A percentile compares a stretch with the other conserved stretches of the same genome.
These are phyloP conservation scores for Agelaius tricolor DNA, from an alignment of 2,113 vertebrate species.

Conservation along the genomic window DNA sequence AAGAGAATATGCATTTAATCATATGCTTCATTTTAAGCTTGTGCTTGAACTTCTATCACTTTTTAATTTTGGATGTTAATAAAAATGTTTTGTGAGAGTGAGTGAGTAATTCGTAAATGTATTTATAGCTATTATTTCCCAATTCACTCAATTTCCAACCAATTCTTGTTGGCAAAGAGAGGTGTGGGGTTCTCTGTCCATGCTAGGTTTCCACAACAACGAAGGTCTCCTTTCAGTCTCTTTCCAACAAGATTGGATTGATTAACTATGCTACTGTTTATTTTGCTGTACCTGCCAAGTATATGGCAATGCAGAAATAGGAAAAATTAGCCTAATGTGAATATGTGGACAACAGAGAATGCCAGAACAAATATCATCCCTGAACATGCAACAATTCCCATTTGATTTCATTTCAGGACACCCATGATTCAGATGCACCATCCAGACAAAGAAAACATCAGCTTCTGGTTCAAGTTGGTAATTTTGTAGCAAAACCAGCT, in stretches of 20 bases:
- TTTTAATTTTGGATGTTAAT: constrained; percentile 29
- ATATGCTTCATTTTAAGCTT: background rate
- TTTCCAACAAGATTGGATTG: constrained; percentile 38
- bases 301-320: constrained; percentile 33
- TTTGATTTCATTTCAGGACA: background rate
- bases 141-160: background rate
- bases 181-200: background rate
- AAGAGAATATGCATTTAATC: background rate
- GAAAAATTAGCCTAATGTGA: constrained; percentile 45
- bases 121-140: constrained; percentile 29
- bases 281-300: constrained; percentile 41
- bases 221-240: background rate
- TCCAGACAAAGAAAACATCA: background rate
- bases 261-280: constrained; percentile 49
- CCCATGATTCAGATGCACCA: background rate
- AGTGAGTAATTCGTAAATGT: background rate
- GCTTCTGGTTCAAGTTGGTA: background rate
- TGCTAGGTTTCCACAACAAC: constrained; percentile 12
- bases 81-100: constrained; percentile 38
- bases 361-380: constrained; percentile 52
- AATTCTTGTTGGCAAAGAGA: background rate
- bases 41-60: background rate
- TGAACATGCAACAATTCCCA: background rate
- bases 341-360: constrained; percentile 8
- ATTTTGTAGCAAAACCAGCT: background rate